These are phyloP conservation scores for Hetaerina titia DNA, from an alignment of 2,888 invertebrate species.

Conservation along the genomic window DNA sequence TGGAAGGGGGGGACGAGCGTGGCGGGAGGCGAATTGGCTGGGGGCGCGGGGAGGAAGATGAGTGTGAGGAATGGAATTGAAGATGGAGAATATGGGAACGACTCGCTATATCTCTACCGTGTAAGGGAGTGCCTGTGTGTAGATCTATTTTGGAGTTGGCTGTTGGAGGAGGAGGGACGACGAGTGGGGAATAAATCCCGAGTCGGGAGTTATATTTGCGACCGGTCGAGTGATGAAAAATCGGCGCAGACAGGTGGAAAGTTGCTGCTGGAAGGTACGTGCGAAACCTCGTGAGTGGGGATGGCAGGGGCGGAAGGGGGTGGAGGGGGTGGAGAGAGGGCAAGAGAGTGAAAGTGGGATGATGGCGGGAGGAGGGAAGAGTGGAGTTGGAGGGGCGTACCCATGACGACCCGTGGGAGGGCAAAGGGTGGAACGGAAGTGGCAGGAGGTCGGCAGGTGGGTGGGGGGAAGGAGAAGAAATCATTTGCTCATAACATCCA, in stretches of 20 bases:
- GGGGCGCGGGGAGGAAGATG: no score
- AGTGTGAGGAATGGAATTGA: no score
- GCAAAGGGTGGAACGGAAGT: background rate
- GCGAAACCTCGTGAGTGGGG: background rate
- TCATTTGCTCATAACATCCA: constrained; percentile 39
- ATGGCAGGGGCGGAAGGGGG: background rate
- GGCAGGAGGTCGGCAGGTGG: background rate
- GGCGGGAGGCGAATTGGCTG: no score
- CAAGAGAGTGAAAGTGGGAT: background rate
- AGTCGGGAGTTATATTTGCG: constrained; percentile 4
- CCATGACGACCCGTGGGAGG: background rate
- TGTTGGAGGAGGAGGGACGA: background rate
- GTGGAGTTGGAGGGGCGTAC: background rate
- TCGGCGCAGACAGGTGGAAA: constrained; percentile 7
- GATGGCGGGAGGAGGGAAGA: background rate
- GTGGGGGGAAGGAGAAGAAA: background rate
- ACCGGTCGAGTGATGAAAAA: background rate
- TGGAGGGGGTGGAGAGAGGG: background rate
- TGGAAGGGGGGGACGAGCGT: background rate
- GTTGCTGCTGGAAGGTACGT: background rate
- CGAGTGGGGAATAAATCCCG: background rate
- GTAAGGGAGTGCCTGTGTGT: background rate
- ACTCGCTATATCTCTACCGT: no score
- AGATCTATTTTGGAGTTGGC: background rate
- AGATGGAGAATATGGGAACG: no score